A percentile compares a stretch with the other conserved stretches of the same genome.
Conservation (phyloP, 1,140 invertebrate species). For the Luehdorfia chinensis region DNA sequence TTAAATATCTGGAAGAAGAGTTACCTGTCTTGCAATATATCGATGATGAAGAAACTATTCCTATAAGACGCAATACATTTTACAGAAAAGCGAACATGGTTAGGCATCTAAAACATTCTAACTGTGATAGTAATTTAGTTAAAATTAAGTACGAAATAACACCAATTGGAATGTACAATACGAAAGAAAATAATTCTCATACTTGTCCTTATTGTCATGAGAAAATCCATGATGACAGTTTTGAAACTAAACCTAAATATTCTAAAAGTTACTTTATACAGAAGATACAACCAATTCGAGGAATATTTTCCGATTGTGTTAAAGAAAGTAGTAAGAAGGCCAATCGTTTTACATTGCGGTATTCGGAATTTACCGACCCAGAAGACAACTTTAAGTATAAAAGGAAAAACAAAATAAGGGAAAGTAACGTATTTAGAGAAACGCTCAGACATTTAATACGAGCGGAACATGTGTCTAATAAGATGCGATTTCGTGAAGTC, state of each 20-base stretch:
- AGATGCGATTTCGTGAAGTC: conserved; percentile 3
- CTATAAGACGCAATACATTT: not conserved
- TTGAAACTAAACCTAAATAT: too few relatives aligned
- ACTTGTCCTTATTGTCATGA: too few relatives aligned
- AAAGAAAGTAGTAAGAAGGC: too few relatives aligned
- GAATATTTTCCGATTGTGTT: too few relatives aligned
- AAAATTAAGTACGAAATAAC: not conserved
- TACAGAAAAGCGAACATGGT: conserved; percentile 4
- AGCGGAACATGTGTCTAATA: too few relatives aligned
- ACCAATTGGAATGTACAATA: not conserved
- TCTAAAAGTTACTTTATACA: too few relatives aligned
- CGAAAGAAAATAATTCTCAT: not conserved
- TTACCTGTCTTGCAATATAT: not conserved
- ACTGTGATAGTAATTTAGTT: not conserved
- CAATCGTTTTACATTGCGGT: too few relatives aligned
- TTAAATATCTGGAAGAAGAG: not conserved
- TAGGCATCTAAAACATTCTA: not conserved
- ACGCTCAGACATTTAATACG: too few relatives aligned
- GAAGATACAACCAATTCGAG: too few relatives aligned
- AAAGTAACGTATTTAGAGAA: not conserved
- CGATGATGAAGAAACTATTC: not conserved
- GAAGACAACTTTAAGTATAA: conserved; percentile 8
- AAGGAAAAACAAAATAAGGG: not conserved
- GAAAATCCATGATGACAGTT: too few relatives aligned
- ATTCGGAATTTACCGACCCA: not conserved